Conservation (phyloP, 2,113 vertebrate genomes). For the Podarcis muralis region DNA sequence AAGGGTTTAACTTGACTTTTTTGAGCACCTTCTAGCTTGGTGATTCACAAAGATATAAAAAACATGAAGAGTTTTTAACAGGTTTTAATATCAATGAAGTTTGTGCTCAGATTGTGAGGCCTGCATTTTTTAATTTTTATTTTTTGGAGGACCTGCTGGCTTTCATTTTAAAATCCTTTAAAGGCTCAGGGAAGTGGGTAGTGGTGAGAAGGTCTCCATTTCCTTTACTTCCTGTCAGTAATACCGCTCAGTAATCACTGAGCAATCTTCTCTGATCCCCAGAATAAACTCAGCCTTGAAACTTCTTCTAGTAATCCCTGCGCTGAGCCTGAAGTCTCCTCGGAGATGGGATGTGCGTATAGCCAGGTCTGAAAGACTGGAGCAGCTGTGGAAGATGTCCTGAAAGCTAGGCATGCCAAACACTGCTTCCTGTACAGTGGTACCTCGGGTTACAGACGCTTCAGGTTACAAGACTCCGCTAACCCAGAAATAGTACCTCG, state of each 20-base stretch:
- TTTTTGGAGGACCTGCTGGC: neutral
- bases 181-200: too few relatives aligned
- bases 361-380: rapidly evolving
- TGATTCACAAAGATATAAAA: too few relatives aligned
- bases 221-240: neutral
- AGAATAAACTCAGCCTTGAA: neutral
- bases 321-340: constrained; percentile 7
- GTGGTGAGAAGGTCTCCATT: neutral
- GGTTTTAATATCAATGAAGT: neutral
- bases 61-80: neutral
- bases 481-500: too few relatives aligned
- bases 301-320: neutral
- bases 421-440: rapidly evolving
- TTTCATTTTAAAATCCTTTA: neutral
- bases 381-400: neutral
- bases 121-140: neutral
- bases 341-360: neutral
- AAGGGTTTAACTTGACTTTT: neutral
- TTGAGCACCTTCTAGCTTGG: neutral
- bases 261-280: neutral
- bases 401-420: rapidly evolving
- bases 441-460: too few relatives aligned
- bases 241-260: neutral
- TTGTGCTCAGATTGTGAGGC: neutral
- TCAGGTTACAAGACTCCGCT: too few relatives aligned